Conservation (phyloP, 2,113 vertebrate species). For the Scopus umbretta region DNA sequence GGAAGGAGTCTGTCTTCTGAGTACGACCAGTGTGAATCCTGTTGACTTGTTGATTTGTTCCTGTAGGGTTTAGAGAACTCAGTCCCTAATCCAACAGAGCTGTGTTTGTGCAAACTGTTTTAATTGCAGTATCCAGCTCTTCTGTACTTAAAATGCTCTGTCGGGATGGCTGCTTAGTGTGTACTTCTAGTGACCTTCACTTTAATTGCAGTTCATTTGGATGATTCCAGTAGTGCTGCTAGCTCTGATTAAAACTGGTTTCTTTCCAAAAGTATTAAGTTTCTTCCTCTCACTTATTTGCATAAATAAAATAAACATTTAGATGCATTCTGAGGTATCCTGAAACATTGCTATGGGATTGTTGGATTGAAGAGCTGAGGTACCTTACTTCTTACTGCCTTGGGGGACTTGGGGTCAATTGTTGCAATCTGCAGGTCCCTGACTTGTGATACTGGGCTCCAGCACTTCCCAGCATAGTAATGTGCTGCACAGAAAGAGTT, state of each 20-base stretch:
- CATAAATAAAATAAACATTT: neutral
- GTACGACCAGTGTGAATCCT: neutral
- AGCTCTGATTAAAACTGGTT: neutral
- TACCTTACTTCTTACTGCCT: neutral
- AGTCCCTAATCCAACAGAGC: neutral
- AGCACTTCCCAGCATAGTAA: neutral
- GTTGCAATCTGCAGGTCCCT: neutral
- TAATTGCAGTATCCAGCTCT: neutral
- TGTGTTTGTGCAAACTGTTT: neutral
- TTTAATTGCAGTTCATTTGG: neutral
- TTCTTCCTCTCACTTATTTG: neutral
- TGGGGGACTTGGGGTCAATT: neutral
- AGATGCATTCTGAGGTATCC: neutral
- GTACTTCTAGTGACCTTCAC: neutral
- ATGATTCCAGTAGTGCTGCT: neutral
- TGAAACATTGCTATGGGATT: neutral
- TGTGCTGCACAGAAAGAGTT: accelerated
- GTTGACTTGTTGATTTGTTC: neutral
- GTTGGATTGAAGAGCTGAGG: neutral
- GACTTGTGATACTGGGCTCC: neutral
- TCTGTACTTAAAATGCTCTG: neutral
- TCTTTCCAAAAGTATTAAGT: neutral
- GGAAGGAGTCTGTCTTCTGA: neutral
- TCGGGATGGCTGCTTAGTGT: neutral
- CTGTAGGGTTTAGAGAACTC: neutral